These are phyloP conservation scores for Sorex maritimensis DNA, from an alignment of 2,797 vertebrate genomes.

Conservation along the genomic window DNA sequence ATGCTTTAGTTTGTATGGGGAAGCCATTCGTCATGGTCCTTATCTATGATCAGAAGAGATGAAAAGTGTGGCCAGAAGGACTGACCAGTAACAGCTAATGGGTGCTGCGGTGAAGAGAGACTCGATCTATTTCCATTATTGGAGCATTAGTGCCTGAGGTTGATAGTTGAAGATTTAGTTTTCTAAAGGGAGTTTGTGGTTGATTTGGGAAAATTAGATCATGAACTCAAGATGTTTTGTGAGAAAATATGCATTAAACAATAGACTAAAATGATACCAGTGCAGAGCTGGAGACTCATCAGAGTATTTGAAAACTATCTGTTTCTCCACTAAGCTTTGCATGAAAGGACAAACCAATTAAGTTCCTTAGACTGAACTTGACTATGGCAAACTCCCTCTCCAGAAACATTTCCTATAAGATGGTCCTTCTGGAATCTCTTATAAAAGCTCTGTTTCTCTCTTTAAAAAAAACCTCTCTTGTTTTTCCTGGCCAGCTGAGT, in stretches of 20 bases:
- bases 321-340: constrained; percentile 42
- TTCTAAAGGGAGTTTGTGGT: constrained; percentile 70
- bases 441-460: not conserved
- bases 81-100: constrained; percentile 21
- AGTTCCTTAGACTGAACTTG: not conserved
- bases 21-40: not conserved
- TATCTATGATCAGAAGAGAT: not conserved
- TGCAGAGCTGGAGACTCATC: too few species aligned
- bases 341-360: not conserved
- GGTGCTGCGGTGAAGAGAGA: constrained; percentile 36
- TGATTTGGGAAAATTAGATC: constrained; percentile 63
- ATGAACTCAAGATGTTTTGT: constrained; percentile 55
- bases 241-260: constrained; percentile 36
- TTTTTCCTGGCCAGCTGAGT: not conserved
- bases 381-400: not conserved
- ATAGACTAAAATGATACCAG: too few species aligned
- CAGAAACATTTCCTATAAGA: not conserved
- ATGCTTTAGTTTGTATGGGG: not conserved
- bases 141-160: not conserved
- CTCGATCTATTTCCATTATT: not conserved
- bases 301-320: too few species aligned
- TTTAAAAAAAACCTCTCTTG: not conserved
- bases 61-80: constrained; percentile 24
- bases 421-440: not conserved
- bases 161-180: constrained; percentile 20